Evolutionary conservation across 1,140 invertebrate genomes (phyloP).

Genomic region (Nasonia longicornis): DNA sequence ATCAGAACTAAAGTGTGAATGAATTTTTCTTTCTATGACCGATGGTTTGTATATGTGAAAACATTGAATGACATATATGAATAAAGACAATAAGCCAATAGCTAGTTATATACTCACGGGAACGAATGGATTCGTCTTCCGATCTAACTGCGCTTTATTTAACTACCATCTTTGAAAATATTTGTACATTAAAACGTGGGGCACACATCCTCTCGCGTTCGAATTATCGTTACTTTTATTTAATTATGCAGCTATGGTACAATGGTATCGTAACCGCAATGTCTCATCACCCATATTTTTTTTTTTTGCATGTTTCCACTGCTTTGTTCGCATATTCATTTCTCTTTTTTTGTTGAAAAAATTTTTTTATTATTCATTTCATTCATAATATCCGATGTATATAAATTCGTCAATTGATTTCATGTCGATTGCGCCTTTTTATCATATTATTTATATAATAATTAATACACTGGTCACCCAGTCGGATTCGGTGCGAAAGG

Average conservation of each 20-base stretch:
- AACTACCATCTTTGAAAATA: constrained; percentile 68
- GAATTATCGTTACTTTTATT: constrained; percentile 65
- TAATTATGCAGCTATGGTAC: constrained; percentile 65
- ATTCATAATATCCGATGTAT: constrained; percentile 18
- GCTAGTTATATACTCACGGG: constrained; percentile 41
- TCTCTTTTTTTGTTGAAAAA: constrained; percentile 31
- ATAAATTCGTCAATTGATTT: constrained; percentile 41
- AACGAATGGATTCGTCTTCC: constrained; percentile 51
- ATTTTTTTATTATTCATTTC: constrained; percentile 18
- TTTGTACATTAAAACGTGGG: constrained; percentile 69
- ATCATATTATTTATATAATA: constrained; percentile 1
- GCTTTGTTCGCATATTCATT: constrained; percentile 31
- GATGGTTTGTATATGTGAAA: background rate
- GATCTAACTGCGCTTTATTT: constrained; percentile 65
- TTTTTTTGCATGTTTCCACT: constrained; percentile 40
- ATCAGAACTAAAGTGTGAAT: background rate
- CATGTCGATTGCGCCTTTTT: background rate
- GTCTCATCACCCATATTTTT: constrained; percentile 59
- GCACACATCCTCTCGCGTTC: constrained; percentile 60
- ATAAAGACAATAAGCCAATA: constrained; percentile 30
- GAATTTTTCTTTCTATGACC: background rate
- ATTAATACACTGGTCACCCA: constrained; percentile 4
- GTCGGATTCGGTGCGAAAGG: constrained; percentile 15
- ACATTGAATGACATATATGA: constrained; percentile 9
- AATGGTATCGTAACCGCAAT: constrained; percentile 65